Base-by-base conservation (phyloP, 2,113 vertebrate genomes). In the Epinephelus moara region DNA sequence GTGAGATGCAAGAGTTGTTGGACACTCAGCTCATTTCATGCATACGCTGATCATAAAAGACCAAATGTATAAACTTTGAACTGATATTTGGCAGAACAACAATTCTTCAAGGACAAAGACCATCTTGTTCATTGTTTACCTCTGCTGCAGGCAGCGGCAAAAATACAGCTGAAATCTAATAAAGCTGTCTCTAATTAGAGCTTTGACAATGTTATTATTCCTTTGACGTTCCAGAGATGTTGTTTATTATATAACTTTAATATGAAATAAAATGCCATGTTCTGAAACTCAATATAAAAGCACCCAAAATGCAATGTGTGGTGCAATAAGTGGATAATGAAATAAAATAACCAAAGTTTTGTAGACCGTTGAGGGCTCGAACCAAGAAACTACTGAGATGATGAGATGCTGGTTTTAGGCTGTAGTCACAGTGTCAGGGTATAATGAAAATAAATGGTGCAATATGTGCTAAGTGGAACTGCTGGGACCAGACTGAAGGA, bases 401-500 rank as follows among this genome's bases (percentile, higher is more conserved):
- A 83, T 77, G 61, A 72, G 66, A 69, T 70, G 67, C 64, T 84
- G 59, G 40, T 82, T 77, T 72, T 77, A 67, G 81, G 73, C 71
- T 75, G 84, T 76, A 82, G 76, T 73, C 70, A 66, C 49, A 67
- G 76, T 89, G 82, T 87, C 82, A 74, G 57, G 81, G 57, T 71
- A 57, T 89, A 88, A 88, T 88, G 81, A 88, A 76, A 89, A 91
- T 81, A 93, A 91, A 91, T 92, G 86, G 75, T 78, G 68, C 68
- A 88, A 86, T 86, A 72, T 78, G 55, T 73, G 71, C 47, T 80
- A 83, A 88, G 84, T 85, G 55, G 79, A 91, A 74, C 82, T 30
- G 40, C 70, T 77, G 86, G 84, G 88, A 83, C 69, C 30, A 47
- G 4, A 30, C 78, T 67, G 45, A 77, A 42, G 60, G 47, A 75